Evolutionary conservation across 2,888 invertebrate genomes (phyloP), one percentile per base, ranked within the genome.

Genomic region (Eumerus sabulonum): DNA sequence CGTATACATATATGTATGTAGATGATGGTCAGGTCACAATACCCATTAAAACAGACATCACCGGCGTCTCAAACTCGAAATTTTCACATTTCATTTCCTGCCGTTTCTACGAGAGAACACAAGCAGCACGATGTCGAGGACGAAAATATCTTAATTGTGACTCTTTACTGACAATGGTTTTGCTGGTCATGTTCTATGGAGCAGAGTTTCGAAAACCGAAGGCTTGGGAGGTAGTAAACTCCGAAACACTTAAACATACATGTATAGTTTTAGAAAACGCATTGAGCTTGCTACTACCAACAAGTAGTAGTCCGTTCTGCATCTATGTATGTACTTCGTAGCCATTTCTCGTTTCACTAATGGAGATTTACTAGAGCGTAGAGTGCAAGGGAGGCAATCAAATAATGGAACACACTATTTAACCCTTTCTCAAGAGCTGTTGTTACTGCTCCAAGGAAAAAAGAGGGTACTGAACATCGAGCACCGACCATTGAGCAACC

Each of bases 341-440:
- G 12, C 38, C 36, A 51, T 38, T 50, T 3, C 44, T 53, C 44
- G 47, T 48, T 59, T 68, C 62, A 63, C 77, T 77, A 77, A 77
- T 77, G 72, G 77, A 68, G 77, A 72, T 54, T 72, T 77, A 77
- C 77, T 77, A 57, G 73, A 68, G 67, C 67, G 50, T 44, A 38
- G 72, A 53, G 40, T 27, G 45, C 36, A 35, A 47, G 62, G 54
- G 51, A 35, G 59, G 77, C 67, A 77, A 73, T 77, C 63, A 72
- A 72, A 72, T 77, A 77, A 77, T 77, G 67, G 72, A 68, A 68
- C 67, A 77, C 73, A 77, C 73, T 72, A 77, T 67, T 77, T 68
- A 77, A 63, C 77, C 72, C 67, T 53, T n/a, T 19, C 17, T 2
- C 36, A 18, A 19, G 14, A 35, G n/a, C 16, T 40, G 40, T 16